Base-by-base conservation (phyloP, 2,113 vertebrate genomes). In the Sorex araneus region DNA sequence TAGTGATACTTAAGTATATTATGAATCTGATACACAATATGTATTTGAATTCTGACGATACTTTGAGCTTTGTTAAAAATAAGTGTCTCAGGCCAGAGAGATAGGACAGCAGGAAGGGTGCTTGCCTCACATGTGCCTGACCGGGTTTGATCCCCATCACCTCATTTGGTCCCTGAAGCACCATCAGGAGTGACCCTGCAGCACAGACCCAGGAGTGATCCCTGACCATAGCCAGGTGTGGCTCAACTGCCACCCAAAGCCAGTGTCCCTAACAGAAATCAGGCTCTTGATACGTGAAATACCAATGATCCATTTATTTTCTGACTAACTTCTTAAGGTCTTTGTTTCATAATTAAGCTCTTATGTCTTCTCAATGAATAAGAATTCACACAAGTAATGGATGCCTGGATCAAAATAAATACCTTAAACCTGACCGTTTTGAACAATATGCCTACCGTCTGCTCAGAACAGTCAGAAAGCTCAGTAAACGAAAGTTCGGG, bases 341-440 rank as follows among this genome's bases (percentile, higher is more conserved):
- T 60, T 60, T 23, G 47, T 60, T 21, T 23, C 57, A 60, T 60
- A 90, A 78, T 82, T 91, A 75, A 79, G 7, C 84, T 87, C 28
- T 71, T 94, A 57, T 45, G 54, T 32, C 10, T 84, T 45, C 84
- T 76, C 83, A 66, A 66, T 16, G 0, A 8, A 73, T 32, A 84
- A 74, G 66, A 83, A 90, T 75, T 69, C 60, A 89, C 81, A 89
- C 34, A 18, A 85, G n/a, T 27, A 66, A 69, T 18, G 9, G 9
- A 36, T 34, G 73, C 18, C 87, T 81, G n/a, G 40, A 74, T 93
- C 50, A 76, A 91, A 94, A 89, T 94, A 90, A 83, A 27, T 86
- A 77, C 43, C 36, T 90, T 64, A 83, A 89, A 60, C 6, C 54
- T 57, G 63, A 47, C 28, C 28, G 60, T 40, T 45, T 82, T 95